Evolutionary conservation across 2,797 vertebrate species (phyloP), one percentile per base, ranked within the genome.

Genomic region (Oreonectes daqikongensis): DNA sequence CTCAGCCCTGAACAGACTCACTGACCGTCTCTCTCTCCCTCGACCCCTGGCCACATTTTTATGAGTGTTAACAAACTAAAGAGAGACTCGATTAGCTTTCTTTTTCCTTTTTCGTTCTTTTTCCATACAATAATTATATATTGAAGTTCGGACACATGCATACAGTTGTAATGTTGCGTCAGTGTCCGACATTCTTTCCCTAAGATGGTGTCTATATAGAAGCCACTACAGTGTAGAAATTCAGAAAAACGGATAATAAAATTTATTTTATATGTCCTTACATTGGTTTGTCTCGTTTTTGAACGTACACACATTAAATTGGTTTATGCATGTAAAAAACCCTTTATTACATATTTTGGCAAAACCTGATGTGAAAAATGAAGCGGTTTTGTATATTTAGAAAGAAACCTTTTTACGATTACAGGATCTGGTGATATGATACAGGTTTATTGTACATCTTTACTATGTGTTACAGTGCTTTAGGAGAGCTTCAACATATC

Each of bases 251-350:
- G 84, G 84, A 90, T 82, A 91, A 90, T 90, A 90, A 90, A 91
- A 85, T 89, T 81, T 86, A 90, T 91, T 91, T 90, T 91, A 87
- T 91, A 90, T 91, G 89, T 89, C 89, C 89, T 82, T 87, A 87
- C 9, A 7, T 69, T 69, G 66, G 11, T 30, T 69, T 69, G 20
- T 50, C 17, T 60, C n/a, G 57, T 61, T 17, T 63, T 52, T 8
- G 35, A 35, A 35, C 35, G 35, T 10, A 35, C 35, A 35, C 35
- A 35, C 35, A 35, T 35, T 35, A 9, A 9, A 35, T 35, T 35
- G 32, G 8, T 35, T 35, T 8, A 8, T 8, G 32, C 8, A 35
- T 35, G 1, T 35, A 8, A 35, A 35, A 35, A 35, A 35, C 32
- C 8, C n/a, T 9, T 35, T 10, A 35, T 35, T 5, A 5, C 15